These are phyloP conservation scores for Drosophila pullipes DNA, from an alignment of 2,888 invertebrate genomes.

Conservation along the genomic window DNA sequence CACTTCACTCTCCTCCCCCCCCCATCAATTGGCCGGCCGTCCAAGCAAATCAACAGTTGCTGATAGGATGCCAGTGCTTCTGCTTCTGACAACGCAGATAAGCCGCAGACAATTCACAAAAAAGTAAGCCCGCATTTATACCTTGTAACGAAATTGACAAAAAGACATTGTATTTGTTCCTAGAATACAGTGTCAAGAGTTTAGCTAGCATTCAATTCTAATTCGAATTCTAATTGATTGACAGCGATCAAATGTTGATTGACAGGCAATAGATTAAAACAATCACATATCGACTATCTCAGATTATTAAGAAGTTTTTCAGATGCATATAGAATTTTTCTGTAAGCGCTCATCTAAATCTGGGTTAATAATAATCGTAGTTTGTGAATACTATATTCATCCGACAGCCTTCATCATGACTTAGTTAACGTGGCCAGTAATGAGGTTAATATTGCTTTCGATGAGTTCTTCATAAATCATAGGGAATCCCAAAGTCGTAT, in stretches of 20 bases:
- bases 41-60: slow-evolving; percentile 35
- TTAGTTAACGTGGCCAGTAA: not conserved
- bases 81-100: slow-evolving; percentile 28
- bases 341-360: not conserved
- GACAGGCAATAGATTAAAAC: not conserved
- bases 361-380: not conserved
- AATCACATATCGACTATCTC: not conserved
- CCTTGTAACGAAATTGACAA: not conserved
- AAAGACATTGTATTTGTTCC: not conserved
- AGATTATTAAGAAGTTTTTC: not conserved
- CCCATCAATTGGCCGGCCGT: slow-evolving; percentile 41
- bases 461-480: not conserved
- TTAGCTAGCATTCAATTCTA: not conserved
- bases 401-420: not conserved
- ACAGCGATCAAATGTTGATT: not conserved
- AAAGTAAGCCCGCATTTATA: slow-evolving; percentile 1
- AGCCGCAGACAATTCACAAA: slow-evolving; percentile 33
- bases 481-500: not conserved
- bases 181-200: not conserved
- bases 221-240: not conserved
- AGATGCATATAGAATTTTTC: not conserved
- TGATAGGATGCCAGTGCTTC: slow-evolving; percentile 20
- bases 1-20: not conserved
- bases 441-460: not conserved
- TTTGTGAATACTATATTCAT: not conserved